These are phyloP conservation scores for Zeugodacus cucurbitae DNA, from an alignment of 1,140 invertebrate genomes.

Conservation along the genomic window DNA sequence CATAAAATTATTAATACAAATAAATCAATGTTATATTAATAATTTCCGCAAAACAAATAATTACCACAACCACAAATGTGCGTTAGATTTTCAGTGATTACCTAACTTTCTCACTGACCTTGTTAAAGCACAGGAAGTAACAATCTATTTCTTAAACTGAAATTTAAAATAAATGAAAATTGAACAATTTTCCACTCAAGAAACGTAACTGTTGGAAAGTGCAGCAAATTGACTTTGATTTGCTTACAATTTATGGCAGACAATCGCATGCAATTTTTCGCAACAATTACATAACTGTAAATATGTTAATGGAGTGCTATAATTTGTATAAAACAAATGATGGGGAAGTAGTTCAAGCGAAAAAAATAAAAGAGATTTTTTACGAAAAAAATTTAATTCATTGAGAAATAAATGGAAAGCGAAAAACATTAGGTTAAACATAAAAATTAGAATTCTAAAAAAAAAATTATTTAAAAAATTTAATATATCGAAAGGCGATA, in stretches of 20 bases:
- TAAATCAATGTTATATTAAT: no score
- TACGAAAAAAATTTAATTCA: no score
- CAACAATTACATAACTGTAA: background rate
- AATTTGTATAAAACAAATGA: background rate
- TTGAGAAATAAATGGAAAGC: no score
- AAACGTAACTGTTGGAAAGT: background rate
- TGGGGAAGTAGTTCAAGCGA: no score
- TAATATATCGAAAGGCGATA: no score
- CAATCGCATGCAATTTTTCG: background rate
- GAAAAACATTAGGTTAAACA: no score
- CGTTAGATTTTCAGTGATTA: background rate
- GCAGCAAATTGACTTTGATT: background rate
- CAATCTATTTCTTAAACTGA: background rate
- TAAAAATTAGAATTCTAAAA: no score
- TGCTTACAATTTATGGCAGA: background rate
- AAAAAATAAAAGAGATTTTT: no score
- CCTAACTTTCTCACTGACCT: background rate
- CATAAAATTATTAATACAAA: no score
- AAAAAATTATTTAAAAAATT: no score
- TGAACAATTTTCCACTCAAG: background rate
- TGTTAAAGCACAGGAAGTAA: background rate
- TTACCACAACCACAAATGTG: background rate
- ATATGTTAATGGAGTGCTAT: background rate
- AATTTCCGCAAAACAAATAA: background rate
- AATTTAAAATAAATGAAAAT: background rate